Conservation (phyloP, 1,140 invertebrate genomes). For the Lepidurus apus region DNA sequence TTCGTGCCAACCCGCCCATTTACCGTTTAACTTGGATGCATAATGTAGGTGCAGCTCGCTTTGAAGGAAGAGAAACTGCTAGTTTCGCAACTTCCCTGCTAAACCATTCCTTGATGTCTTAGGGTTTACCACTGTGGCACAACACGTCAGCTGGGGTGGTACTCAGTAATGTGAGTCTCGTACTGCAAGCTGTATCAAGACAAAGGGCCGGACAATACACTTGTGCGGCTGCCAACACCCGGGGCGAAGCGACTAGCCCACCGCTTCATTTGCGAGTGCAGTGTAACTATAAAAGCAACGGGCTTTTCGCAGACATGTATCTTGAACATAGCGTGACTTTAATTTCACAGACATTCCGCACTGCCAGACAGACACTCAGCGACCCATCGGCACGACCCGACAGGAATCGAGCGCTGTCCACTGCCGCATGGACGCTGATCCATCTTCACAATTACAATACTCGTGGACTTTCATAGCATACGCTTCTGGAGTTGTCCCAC, state of each 20-base stretch:
- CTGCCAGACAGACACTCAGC: conserved; percentile 64
- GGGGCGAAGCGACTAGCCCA: conserved; percentile 43
- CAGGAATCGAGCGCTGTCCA: conserved; percentile 73
- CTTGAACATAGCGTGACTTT: background rate
- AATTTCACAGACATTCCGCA: conserved; percentile 63
- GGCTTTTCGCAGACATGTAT: background rate
- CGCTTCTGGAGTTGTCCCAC: conserved; percentile 49
- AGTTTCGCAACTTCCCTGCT: background rate
- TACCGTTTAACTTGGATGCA: conserved; percentile 79
- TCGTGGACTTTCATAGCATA: conserved; percentile 44
- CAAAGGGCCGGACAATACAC: conserved; percentile 39
- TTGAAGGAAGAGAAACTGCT: background rate
- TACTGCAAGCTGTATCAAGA: conserved; percentile 40
- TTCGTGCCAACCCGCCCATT: conserved; percentile 76
- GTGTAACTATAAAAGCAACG: conserved; percentile 58
- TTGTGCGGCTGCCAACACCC: conserved; percentile 41
- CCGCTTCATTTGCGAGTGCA: conserved; percentile 69
- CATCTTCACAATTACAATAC: conserved; percentile 47
- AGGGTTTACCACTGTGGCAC: conserved; percentile 30
- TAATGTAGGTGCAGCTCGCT: conserved; percentile 51
- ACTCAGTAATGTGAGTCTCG: conserved; percentile 42
- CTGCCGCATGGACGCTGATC: conserved; percentile 80
- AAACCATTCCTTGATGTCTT: background rate
- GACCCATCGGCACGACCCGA: conserved; percentile 72
- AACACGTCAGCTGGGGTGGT: conserved; percentile 41